phyloP scores from a whole-genome alignment of 2,888 invertebrate species.

The Trissoscelio sp. region DNA sequence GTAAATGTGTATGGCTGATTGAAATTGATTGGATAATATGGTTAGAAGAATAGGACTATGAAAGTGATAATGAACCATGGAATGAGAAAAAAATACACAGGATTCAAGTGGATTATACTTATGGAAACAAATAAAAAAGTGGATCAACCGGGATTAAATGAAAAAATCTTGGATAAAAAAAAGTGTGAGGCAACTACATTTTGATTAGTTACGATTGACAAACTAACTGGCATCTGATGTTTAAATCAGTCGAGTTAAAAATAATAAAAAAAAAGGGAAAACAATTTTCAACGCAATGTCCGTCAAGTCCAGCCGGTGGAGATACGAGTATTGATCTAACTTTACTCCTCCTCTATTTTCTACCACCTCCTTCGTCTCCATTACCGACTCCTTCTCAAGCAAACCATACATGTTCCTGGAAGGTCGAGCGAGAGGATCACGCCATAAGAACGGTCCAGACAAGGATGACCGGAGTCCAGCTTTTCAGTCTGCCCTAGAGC shows the following conservation, averaged over 20 bases:
- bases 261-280: constrained; percentile 47
- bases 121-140: too few relatives aligned
- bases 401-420: constrained; percentile 70
- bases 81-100: too few relatives aligned
- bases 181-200: too few relatives aligned
- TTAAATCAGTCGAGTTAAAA: constrained; percentile 34
- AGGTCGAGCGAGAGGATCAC: constrained; percentile 66
- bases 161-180: too few relatives aligned
- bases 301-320: constrained; percentile 82
- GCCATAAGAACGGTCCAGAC: constrained; percentile 69
- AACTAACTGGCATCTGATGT: neutral
- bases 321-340: constrained; percentile 83
- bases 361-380: constrained; percentile 73
- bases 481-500: constrained; percentile 77
- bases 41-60: too few relatives aligned
- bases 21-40: too few relatives aligned
- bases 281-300: constrained; percentile 80
- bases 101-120: too few relatives aligned
- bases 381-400: constrained; percentile 71
- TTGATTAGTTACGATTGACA: neutral
- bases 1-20: too few relatives aligned
- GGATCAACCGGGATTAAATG: too few relatives aligned
- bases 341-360: constrained; percentile 76
- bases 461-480: constrained; percentile 80
- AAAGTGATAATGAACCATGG: too few relatives aligned